phyloP scores from a whole-genome alignment of 2,113 vertebrate genomes.

The Oceanodroma tethys region DNA sequence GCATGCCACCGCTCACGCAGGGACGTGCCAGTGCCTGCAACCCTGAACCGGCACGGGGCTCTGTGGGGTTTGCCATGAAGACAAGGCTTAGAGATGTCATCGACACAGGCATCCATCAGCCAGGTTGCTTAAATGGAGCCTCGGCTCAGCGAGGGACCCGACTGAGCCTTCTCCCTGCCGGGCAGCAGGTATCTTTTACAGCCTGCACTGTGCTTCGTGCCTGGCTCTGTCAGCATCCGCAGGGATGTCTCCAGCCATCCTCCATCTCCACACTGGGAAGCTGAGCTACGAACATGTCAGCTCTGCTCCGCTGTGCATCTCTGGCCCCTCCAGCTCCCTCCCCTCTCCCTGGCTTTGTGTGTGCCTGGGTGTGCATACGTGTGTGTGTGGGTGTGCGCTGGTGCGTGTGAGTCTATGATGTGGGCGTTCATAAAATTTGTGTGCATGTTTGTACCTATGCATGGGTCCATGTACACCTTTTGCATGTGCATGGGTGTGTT shows the following conservation, averaged over 20 bases:
- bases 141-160: rapidly evolving
- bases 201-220: neutral
- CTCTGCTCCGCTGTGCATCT: neutral
- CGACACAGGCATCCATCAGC: neutral
- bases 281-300: neutral
- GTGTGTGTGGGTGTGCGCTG: rapidly evolving
- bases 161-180: neutral
- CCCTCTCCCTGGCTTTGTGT: rapidly evolving
- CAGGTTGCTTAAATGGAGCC: neutral
- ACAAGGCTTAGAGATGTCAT: neutral
- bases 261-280: neutral
- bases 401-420: rapidly evolving
- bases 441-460: neutral
- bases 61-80: neutral
- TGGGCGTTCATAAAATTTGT: rapidly evolving
- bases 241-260: neutral
- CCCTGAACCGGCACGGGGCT: rapidly evolving
- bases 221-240: neutral
- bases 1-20: rapidly evolving
- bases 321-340: neutral
- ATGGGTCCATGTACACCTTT: rapidly evolving
- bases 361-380: neutral
- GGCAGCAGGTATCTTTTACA: neutral
- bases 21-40: rapidly evolving
- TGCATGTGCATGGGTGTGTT: neutral